These are phyloP conservation scores for Psettodes erumei DNA, from an alignment of 2,113 vertebrate species.

Conservation along the genomic window DNA sequence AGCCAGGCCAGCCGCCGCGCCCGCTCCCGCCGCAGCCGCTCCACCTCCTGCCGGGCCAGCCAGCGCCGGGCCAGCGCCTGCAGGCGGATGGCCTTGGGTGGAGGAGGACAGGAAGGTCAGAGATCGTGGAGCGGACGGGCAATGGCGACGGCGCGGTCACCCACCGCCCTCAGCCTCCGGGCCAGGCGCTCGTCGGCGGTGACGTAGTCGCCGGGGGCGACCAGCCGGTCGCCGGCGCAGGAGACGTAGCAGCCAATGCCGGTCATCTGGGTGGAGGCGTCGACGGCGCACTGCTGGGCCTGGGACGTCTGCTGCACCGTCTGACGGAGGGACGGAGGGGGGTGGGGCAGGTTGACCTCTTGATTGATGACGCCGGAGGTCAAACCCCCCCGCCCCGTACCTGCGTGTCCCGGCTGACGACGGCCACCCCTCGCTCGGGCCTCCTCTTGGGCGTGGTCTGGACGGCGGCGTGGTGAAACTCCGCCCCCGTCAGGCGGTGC, in stretches of 20 bases:
- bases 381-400: slow-evolving; percentile 75
- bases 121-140: too few species aligned
- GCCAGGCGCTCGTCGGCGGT: slow-evolving; percentile 86
- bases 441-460: slow-evolving; percentile 87
- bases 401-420: slow-evolving; percentile 88
- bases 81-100: slow-evolving; percentile 86
- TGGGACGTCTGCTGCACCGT: slow-evolving; percentile 82
- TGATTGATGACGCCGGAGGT: neutral
- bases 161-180: slow-evolving; percentile 86
- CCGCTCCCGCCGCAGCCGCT: slow-evolving; percentile 78
- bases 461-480: slow-evolving; percentile 91
- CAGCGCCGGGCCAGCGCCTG: slow-evolving; percentile 88
- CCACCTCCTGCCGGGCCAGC: slow-evolving; percentile 81
- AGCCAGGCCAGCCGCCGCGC: slow-evolving; percentile 81
- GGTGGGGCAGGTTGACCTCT: too few species aligned
- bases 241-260: slow-evolving; percentile 89
- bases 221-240: slow-evolving; percentile 85
- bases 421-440: slow-evolving; percentile 67
- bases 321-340: slow-evolving; percentile 72
- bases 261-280: slow-evolving; percentile 91
- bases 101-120: too few species aligned
- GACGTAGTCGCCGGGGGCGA: slow-evolving; percentile 85
- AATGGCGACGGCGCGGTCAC: too few species aligned
- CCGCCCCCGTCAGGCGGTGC: slow-evolving; percentile 84
- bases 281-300: slow-evolving; percentile 84